Conservation (phyloP, 2,888 invertebrate genomes). For the Zygothrica quintamaculata region DNA sequence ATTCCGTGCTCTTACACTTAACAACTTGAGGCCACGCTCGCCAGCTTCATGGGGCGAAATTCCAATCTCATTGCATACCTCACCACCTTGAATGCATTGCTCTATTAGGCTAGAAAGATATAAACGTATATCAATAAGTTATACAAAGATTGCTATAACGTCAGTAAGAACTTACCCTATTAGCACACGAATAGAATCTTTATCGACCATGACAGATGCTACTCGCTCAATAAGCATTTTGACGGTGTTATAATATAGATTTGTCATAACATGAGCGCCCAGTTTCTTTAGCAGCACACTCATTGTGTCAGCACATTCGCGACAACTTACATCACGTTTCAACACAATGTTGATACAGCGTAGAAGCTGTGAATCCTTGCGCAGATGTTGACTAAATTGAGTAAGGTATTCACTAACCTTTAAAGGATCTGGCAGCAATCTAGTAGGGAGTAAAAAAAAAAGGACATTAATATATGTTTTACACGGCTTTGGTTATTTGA, state of each 20-base stretch:
- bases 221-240: constrained; percentile 97
- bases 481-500: too few relatives aligned
- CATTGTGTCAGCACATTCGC: constrained; percentile 96
- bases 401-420: constrained; percentile 95
- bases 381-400: constrained; percentile 92
- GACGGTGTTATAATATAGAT: constrained; percentile 97
- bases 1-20: constrained; percentile 89
- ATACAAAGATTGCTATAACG: not conserved
- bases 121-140: not conserved
- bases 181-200: constrained; percentile 91
- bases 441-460: too few relatives aligned
- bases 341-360: constrained; percentile 94
- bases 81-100: constrained; percentile 90
- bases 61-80: constrained; percentile 90
- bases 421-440: constrained; percentile 95
- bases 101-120: constrained; percentile 85
- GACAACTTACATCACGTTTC: constrained; percentile 95
- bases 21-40: constrained; percentile 94
- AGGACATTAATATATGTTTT: too few relatives aligned
- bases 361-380: constrained; percentile 89
- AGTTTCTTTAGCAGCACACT: constrained; percentile 93
- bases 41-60: constrained; percentile 92
- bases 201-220: constrained; percentile 98
- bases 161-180: constrained; percentile 85
- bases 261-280: constrained; percentile 97